Percentiles rank a stretch among this genome's conserved stretches.
Conservation (phyloP, 2,888 invertebrate species). For the Amiota communis region DNA sequence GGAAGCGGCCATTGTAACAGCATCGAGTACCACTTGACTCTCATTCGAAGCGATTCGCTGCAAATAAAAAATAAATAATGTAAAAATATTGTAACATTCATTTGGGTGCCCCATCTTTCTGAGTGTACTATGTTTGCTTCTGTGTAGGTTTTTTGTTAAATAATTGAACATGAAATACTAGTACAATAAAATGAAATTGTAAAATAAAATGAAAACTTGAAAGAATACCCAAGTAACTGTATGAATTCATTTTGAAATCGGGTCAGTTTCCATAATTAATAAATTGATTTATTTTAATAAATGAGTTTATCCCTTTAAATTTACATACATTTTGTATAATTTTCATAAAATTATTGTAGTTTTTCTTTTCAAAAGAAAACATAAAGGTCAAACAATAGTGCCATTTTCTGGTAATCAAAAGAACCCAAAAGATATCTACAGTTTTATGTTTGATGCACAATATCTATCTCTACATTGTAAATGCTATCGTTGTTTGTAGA, state of each 20-base stretch:
- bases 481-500: background rate
- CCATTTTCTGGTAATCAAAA: background rate
- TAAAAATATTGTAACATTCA: background rate
- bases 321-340: background rate
- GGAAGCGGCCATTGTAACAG: conserved; percentile 68
- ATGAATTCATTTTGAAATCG: background rate
- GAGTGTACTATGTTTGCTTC: conserved; percentile 41
- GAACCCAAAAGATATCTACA: no score
- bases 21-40: conserved; percentile 71
- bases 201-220: conserved; percentile 4
- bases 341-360: no score
- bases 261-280: conserved; percentile 5
- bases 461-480: no score
- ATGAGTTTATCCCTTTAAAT: background rate
- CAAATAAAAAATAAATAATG: conserved; percentile 29
- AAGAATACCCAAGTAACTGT: background rate
- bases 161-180: conserved; percentile 29
- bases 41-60: conserved; percentile 70
- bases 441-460: no score
- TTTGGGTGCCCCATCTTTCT: background rate
- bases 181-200: conserved; percentile 18
- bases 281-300: background rate
- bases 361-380: background rate
- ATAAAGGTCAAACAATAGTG: conserved; percentile 9
- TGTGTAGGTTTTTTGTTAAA: conserved; percentile 25